Percentiles rank a stretch among this genome's conserved stretches.
These are phyloP conservation scores for Calephelis perditalis DNA, from an alignment of 2,888 invertebrate species.

Conservation along the genomic window DNA sequence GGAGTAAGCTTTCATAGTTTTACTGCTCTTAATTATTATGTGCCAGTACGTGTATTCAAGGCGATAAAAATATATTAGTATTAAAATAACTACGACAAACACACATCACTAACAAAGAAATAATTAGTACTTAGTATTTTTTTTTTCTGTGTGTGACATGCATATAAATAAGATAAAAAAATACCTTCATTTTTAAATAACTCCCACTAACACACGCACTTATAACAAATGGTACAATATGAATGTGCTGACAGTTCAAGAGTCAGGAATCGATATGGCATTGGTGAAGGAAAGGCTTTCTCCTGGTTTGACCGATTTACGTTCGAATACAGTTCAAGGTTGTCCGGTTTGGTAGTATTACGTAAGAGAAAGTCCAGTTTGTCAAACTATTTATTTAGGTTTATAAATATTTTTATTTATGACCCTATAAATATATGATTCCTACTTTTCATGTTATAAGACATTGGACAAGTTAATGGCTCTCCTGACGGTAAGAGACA, in stretches of 20 bases:
- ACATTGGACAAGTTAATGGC: too few species aligned
- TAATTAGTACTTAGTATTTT: too few species aligned
- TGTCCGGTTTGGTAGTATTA: neutral
- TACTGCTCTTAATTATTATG: too few species aligned
- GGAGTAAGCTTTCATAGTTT: too few species aligned
- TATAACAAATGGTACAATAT: neutral
- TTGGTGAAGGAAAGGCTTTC: neutral
- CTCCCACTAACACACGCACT: neutral
- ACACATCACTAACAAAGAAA: too few species aligned
- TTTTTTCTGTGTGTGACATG: too few species aligned
- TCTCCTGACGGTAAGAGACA: too few species aligned
- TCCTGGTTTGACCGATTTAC: conserved; percentile 8
- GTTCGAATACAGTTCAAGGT: neutral
- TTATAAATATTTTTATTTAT: neutral
- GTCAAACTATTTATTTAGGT: neutral
- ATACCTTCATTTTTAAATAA: neutral
- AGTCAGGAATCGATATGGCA: neutral
- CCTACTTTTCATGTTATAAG: too few species aligned
- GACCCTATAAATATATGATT: too few species aligned
- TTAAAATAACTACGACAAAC: too few species aligned
- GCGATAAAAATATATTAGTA: too few species aligned
- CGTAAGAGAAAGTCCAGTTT: neutral
- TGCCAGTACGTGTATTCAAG: too few species aligned
- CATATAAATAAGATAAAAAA: neutral
- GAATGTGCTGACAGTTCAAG: neutral